Conservation (phyloP, 1,140 invertebrate genomes). For the Drosophila neocordata region DNA sequence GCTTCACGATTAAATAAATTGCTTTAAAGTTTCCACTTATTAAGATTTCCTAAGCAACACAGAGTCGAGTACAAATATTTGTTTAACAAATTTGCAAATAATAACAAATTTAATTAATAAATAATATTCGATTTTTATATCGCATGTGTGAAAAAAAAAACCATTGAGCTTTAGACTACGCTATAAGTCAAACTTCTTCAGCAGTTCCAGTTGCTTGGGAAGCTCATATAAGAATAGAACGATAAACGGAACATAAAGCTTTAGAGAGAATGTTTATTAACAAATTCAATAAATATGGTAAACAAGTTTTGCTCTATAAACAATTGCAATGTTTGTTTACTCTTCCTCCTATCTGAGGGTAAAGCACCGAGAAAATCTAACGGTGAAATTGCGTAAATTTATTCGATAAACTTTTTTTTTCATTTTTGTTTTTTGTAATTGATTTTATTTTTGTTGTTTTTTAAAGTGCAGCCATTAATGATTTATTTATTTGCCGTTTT, state of each 20-base stretch:
- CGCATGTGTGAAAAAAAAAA: not conserved
- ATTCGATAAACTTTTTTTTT: not conserved
- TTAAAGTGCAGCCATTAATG: not conserved
- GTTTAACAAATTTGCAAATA: slow-evolving; percentile 1
- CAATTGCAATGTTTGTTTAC: slow-evolving; percentile 4
- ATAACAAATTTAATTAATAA: slow-evolving; percentile 12
- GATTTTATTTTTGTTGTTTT: not conserved
- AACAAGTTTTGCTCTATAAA: slow-evolving; percentile 6
- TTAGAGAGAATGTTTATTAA: not conserved
- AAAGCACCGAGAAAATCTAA: slow-evolving; percentile 7
- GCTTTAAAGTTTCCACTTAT: not conserved
- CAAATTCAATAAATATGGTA: not conserved
- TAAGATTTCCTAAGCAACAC: not conserved
- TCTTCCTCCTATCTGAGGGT: not conserved
- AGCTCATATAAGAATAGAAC: not conserved
- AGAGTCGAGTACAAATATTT: not conserved
- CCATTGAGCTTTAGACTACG: not conserved
- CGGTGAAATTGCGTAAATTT: slow-evolving; percentile 3
- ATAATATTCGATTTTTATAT: not conserved
- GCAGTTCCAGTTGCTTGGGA: no score
- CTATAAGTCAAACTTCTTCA: not conserved
- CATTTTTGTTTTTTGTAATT: not conserved
- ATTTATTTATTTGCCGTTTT: slow-evolving; percentile 6
- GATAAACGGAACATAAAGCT: not conserved
- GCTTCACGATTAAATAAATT: not conserved